Percentiles rank a stretch among this genome's conserved stretches.
Conservation (phyloP, 2,797 vertebrate species). For the Cyprinodon diabolis region DNA sequence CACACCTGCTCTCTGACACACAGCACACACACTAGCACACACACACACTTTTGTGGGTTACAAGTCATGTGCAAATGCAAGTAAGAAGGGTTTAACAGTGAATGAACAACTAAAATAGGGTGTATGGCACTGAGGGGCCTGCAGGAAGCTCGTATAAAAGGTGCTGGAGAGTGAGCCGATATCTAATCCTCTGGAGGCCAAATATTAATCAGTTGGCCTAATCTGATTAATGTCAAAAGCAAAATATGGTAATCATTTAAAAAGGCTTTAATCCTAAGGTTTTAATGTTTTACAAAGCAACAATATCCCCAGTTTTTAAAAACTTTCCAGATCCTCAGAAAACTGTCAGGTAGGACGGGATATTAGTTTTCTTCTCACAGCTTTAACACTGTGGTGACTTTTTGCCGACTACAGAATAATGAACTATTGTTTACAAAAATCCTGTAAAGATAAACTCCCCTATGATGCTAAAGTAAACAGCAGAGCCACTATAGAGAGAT, state of each 20-base stretch:
- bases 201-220: background rate
- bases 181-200: conserved; percentile 6
- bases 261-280: background rate
- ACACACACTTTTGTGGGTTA: conserved; percentile 26
- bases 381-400: background rate
- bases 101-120: conserved; percentile 25
- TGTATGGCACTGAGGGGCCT: conserved; percentile 2
- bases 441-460: background rate
- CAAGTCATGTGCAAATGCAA: conserved; percentile 39
- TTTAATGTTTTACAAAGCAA: background rate
- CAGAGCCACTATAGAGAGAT: background rate
- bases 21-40: conserved; percentile 19
- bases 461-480: background rate
- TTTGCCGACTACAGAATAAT: background rate
- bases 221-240: conserved; percentile 1
- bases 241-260: background rate
- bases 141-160: conserved; percentile 3
- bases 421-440: background rate
- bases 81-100: conserved; percentile 28
- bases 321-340: background rate
- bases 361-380: background rate
- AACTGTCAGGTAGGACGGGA: background rate
- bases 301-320: background rate
- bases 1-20: conserved; percentile 67
- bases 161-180: background rate